Conservation (phyloP, 1,140 invertebrate species). For the Zelostemma sp. region DNA sequence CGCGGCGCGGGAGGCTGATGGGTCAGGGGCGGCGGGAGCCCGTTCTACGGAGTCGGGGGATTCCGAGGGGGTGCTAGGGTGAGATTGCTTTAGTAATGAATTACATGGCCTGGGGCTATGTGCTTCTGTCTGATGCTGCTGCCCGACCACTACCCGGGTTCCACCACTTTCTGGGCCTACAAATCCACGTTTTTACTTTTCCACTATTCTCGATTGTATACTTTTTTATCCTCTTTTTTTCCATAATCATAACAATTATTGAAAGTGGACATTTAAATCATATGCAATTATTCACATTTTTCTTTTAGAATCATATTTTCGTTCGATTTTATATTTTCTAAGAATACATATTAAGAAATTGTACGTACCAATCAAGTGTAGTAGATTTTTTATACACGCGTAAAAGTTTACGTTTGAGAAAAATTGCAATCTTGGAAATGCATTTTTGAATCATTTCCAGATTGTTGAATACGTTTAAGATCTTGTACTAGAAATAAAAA, state of each 20-base stretch:
- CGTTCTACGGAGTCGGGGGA: conserved; percentile 44
- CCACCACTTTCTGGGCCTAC: conserved; percentile 45
- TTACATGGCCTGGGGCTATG: conserved; percentile 71
- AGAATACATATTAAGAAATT: too few species aligned
- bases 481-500: too few species aligned
- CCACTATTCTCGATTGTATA: conserved; percentile 31
- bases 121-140: conserved; percentile 67
- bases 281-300: too few species aligned
- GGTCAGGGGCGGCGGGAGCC: conserved; percentile 42
- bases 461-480: too few species aligned
- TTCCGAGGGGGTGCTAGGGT: conserved; percentile 63
- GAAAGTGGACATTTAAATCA: too few species aligned
- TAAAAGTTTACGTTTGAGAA: too few species aligned
- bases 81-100: conserved; percentile 72
- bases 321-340: too few species aligned
- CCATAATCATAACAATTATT: conserved; percentile 13
- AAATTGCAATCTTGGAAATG: too few species aligned
- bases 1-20: conserved; percentile 55
- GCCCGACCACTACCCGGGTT: conserved; percentile 52
- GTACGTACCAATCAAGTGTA: too few species aligned
- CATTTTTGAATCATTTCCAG: too few species aligned
- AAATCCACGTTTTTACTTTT: conserved; percentile 37
- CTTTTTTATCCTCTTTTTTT: conserved; percentile 34
- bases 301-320: too few species aligned
- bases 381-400: too few species aligned